phyloP scores from a whole-genome alignment of 2,113 vertebrate genomes.

The Eulemur rufifrons region DNA sequence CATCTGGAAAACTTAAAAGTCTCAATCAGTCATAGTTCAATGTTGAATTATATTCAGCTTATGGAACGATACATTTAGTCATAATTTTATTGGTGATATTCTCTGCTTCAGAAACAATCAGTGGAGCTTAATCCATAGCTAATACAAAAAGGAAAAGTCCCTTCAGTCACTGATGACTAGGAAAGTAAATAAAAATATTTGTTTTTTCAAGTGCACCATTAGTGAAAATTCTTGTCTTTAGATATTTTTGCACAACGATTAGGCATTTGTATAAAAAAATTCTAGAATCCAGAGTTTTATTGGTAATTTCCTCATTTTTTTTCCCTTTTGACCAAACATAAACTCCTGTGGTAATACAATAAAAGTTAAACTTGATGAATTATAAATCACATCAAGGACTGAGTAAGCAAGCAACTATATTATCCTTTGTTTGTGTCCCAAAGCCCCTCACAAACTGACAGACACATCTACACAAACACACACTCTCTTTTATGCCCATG shows the following conservation, averaged over 20 bases:
- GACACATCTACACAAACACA: neutral
- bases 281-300: neutral
- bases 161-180: neutral
- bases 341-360: neutral
- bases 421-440: neutral
- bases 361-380: neutral
- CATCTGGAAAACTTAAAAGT: neutral
- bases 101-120: neutral
- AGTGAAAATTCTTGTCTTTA: neutral
- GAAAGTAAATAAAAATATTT: neutral
- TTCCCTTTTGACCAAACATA: neutral
- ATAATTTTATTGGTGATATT: neutral
- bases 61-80: neutral
- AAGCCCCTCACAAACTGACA: accelerated
- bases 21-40: neutral
- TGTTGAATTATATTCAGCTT: neutral
- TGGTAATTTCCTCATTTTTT: neutral
- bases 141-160: neutral
- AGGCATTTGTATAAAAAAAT: neutral
- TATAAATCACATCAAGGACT: neutral
- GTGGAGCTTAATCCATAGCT: neutral
- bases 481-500: accelerated
- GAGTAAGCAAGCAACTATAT: neutral
- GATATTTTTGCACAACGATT: neutral
- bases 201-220: neutral